Percentiles rank a stretch among this genome's conserved stretches.
phyloP scores from a whole-genome alignment of 2,797 vertebrate genomes.

The Acanthurus lineatus region DNA sequence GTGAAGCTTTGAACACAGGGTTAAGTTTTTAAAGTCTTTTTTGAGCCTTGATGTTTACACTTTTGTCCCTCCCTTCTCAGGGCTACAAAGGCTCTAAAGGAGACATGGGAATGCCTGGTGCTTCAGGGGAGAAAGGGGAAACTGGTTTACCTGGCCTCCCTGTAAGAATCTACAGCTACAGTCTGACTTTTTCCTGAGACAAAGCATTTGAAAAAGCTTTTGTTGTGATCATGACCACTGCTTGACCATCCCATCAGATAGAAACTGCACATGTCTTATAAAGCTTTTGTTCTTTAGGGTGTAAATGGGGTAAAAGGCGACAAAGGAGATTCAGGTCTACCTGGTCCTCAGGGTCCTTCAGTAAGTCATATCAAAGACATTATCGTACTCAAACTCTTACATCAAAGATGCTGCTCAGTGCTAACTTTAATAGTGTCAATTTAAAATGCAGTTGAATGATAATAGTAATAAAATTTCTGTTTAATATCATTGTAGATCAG shows the following conservation, averaged over 20 bases:
- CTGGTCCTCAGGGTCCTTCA: conserved; percentile 94
- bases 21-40: neutral
- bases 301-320: conserved; percentile 94
- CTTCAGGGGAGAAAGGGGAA: conserved; percentile 93
- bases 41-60: rapidly evolving
- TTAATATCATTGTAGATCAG: conserved; percentile 86
- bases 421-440: neutral
- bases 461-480: conserved; percentile 17
- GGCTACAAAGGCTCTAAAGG: conserved; percentile 98
- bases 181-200: neutral
- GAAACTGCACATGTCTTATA: neutral
- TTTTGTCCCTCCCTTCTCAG: conserved; percentile 74
- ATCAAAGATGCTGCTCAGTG: neutral
- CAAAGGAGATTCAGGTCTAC: conserved; percentile 92
- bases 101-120: conserved; percentile 92
- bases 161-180: conserved; percentile 81
- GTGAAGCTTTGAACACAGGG: no score
- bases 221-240: neutral
- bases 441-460: neutral
- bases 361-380: conserved; percentile 83
- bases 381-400: neutral
- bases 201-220: neutral
- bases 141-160: conserved; percentile 94
- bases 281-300: conserved; percentile 84
- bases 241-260: neutral